These are phyloP conservation scores for Iselma pallidipennis DNA, from an alignment of 2,888 invertebrate genomes.

Conservation along the genomic window DNA sequence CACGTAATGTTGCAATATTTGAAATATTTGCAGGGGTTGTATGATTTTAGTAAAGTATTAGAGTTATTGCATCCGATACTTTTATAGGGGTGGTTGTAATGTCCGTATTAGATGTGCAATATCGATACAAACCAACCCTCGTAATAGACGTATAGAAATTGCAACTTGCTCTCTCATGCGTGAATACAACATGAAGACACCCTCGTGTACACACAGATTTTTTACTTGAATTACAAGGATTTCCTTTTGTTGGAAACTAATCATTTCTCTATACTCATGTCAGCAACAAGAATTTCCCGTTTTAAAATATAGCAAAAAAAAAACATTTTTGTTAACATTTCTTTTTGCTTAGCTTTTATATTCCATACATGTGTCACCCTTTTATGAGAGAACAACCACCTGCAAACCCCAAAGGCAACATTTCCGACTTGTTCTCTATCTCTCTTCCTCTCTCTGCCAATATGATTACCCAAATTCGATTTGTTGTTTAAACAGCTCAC, in stretches of 20 bases:
- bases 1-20: slow-evolving; percentile 10
- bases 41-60: neutral
- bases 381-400: slow-evolving; percentile 27
- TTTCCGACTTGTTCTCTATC: slow-evolving; percentile 3
- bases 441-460: neutral
- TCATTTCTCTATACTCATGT: too few relatives aligned
- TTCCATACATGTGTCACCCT: slow-evolving; percentile 10
- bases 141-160: slow-evolving; percentile 16
- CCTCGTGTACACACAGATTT: neutral
- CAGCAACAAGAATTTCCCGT: too few relatives aligned
- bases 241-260: too few relatives aligned
- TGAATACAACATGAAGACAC: neutral
- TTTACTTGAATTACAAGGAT: neutral
- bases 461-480: slow-evolving; percentile 29
- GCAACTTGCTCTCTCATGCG: slow-evolving; percentile 19
- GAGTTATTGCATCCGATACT: slow-evolving; percentile 19
- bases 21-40: slow-evolving; percentile 5
- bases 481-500: slow-evolving; percentile 28
- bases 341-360: too few relatives aligned
- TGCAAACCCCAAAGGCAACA: slow-evolving; percentile 27
- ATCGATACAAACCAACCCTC: slow-evolving; percentile 22
- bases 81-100: slow-evolving; percentile 8
- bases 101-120: slow-evolving; percentile 15
- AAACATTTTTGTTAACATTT: too few relatives aligned
- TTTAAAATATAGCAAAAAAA: too few relatives aligned